Conservation (phyloP, 2,113 vertebrate genomes). For the Rhinoptilus africanus region DNA sequence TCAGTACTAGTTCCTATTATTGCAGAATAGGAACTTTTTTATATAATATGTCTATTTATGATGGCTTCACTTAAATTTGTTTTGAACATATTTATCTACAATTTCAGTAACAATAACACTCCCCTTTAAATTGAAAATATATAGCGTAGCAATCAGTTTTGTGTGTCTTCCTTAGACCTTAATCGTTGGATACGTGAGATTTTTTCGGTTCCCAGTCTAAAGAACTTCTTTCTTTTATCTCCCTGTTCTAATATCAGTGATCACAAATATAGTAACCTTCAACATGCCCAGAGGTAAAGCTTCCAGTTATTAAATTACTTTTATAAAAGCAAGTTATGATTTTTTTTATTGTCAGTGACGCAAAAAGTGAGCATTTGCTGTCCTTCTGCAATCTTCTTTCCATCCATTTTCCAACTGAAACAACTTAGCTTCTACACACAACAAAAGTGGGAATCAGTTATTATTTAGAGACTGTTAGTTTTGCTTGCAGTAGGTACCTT, state of each 20-base stretch:
- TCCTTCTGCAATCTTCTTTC: not conserved
- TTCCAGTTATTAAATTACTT: not conserved
- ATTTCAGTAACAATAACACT: not conserved
- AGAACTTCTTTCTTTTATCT: not conserved
- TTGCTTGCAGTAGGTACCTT: not conserved
- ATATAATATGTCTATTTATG: not conserved
- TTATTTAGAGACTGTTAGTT: not conserved
- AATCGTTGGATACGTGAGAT: not conserved
- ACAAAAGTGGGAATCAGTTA: not conserved
- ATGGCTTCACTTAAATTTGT: not conserved
- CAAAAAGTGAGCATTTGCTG: not conserved
- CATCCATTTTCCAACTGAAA: not conserved
- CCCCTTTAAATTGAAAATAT: not conserved
- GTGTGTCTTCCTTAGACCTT: not conserved
- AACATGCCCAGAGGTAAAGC: not conserved
- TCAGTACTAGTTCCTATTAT: not conserved
- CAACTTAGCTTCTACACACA: not conserved
- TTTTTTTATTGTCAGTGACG: not conserved
- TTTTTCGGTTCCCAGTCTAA: not conserved
- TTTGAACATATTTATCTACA: not conserved
- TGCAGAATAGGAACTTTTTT: not conserved
- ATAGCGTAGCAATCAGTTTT: not conserved
- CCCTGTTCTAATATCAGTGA: not conserved
- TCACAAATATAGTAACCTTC: not conserved
- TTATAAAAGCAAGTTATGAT: not conserved